Evolutionary conservation across 2,113 vertebrate genomes (phyloP).

Genomic region (Scytalopus superciliaris): DNA sequence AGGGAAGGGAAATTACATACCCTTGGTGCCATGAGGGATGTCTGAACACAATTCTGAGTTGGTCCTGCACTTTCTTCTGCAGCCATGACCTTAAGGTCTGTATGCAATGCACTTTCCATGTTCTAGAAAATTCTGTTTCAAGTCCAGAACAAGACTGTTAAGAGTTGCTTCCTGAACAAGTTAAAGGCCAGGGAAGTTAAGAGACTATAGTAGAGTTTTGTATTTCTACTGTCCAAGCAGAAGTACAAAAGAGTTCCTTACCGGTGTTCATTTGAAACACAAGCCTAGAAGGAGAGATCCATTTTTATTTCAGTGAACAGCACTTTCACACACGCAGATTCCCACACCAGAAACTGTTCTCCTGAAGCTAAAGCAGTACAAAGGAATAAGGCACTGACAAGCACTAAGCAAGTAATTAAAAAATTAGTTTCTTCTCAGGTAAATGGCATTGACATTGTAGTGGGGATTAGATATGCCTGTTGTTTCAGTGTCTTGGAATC

Average conservation of each 20-base stretch:
- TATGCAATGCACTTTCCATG: accelerated
- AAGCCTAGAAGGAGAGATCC: neutral
- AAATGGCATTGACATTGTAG: neutral
- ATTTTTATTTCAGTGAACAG: neutral
- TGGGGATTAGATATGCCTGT: neutral
- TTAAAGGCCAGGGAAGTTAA: neutral
- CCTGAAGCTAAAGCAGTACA: neutral
- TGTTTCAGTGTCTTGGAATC: conserved; percentile 18
- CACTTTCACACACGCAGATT: neutral
- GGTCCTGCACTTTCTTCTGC: neutral
- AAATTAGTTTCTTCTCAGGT: neutral
- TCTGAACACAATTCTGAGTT: neutral
- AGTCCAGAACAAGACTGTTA: neutral
- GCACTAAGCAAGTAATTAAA: neutral
- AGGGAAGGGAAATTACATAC: neutral
- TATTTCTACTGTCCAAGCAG: neutral
- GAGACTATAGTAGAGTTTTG: neutral
- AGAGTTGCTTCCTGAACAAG: neutral
- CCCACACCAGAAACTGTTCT: neutral
- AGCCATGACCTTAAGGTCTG: neutral
- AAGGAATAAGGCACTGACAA: neutral
- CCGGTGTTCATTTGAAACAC: neutral
- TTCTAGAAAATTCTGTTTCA: neutral
- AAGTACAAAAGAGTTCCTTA: neutral
- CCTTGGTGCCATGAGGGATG: neutral